Base-by-base conservation (phyloP, 2,888 invertebrate species). In the Anagyrus pseudococci region DNA sequence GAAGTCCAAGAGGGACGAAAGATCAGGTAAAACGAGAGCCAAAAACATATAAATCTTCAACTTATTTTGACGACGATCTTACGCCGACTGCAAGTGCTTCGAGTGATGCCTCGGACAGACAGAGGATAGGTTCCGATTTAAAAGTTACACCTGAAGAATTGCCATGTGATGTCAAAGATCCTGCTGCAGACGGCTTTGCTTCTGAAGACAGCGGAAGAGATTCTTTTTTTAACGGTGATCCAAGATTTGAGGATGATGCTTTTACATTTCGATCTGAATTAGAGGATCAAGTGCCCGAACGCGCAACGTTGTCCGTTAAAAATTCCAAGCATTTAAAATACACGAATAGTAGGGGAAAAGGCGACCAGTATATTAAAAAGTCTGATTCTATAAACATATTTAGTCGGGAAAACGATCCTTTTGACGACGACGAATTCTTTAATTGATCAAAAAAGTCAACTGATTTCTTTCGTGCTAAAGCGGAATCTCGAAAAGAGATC, bases 301-400 rank as follows among this genome's bases (percentile, higher is more conserved):
- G 70, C n/a, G 66, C 75, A 17, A 70, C 70, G 33, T 20, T 72
- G 48, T 69, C 76, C 43, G 49, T 73, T 58, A 72, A 77, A 70
- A 74, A 75, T 71, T 56, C 70, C 44, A 37, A 84, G 81, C 58
- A 77, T 82, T 19, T 83, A 81, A 20, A 85, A 81, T 43, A 77
- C 80, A 17, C 75, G 80, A 67, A 72, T 75, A 77, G 74, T 57
- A 74, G 73, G 66, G 68, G 83, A 67, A 73, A 83, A 62, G 79
- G 81, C 3, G 88, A 89, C 66, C 84, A 86, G 58, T 87, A 90
- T 73, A 88, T 93, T 50, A 91, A 91, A 74, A 94, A 94, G 80
- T 94, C 94, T 0, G 94, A 94, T 76, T 94, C 94, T 3, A 90
- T 94, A 8, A 94, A 94, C 80, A 95, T 95, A 72, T 95, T 95